Evolutionary conservation across 2,113 vertebrate species (phyloP), one percentile per base, ranked within the genome.

Genomic region (Lepisosteus osseus): DNA sequence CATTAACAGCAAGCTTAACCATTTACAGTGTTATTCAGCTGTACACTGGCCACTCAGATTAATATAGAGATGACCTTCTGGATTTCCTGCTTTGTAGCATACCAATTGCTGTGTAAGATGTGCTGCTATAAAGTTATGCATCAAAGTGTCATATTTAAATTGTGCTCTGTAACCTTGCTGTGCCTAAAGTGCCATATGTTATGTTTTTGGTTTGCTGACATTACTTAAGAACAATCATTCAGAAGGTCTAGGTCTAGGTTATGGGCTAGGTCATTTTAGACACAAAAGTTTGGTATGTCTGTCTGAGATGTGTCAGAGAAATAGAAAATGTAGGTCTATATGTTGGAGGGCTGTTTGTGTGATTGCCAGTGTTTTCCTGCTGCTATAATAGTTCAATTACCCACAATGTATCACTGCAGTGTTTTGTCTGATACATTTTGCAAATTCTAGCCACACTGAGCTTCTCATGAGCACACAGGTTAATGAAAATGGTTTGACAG

Each of bases 111-210:
- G 81, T 79, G 74, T 77, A 76, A 77, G 72, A 76, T 76, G 72
- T 78, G 72, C 77, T 69, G 68, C 74, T 75, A 78, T 80, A 79
- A 72, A 80, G 77, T 77, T 83, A 83, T 85, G 81, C 77, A 83
- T 80, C 78, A 78, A 80, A 78, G 75, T 85, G 82, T 82, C 78
- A 80, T 82, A 82, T 83, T 83, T 78, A 83, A 85, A 85, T 82
- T 80, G 78, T 74, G 77, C 76, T 77, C 80, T 71, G 65, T 82
- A 84, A 84, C 83, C 82, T 83, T 83, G 80, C 71, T 12, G 65
- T 79, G 69, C 68, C 72, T 77, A 79, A 77, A 77, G 76, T 80
- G 82, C 78, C 80, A 85, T 85, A 82, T 79, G 78, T 83, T 85
- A 82, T 82, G 78, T 72, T 79, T 85, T 83, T 79, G 71, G 72